Evolutionary conservation across 2,797 vertebrate species (phyloP), one percentile per base, ranked within the genome.

Genomic region (Odontamblyopus rebecca): DNA sequence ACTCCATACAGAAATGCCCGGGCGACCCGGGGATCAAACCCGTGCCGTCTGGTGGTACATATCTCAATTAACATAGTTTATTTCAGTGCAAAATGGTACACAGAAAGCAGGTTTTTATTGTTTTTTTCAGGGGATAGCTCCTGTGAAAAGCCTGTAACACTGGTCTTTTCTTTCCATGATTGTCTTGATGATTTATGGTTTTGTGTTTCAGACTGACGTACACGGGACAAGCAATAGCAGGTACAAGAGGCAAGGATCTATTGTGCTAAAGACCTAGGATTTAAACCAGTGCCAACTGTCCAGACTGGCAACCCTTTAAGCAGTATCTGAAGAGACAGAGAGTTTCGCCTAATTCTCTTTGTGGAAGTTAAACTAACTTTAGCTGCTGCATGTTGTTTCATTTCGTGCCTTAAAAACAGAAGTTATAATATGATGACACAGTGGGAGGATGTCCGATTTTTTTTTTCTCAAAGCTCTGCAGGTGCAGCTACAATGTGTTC

Each of bases 141-240:
- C 12, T 26, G n/a, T 57, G 4, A 13, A 57, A 57, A 26, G 9
- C 23, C 26, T 57, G 23, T 27, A 60, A 60, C 32, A 61, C 56
- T 50, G 51, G 9, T 57, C 54, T 57, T 26, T 70, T 68, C 41
- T 65, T 51, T 69, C 12, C 6, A 35, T 38, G 32, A 80, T 74
- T 64, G 68, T 78, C 63, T 76, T 66, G 69, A 57, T 60, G 57
- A 61, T 30, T 61, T 18, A 61, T 74, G 7, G 61, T 5, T 67
- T 6, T 66, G 35, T 70, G 67, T 61, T 48, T 59, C 76, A 94
- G 96, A 92, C 92, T 15, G 95, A 97, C 75, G 51, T 97, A 51
- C 89, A 95, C 26, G 96, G 96, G 72, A 90, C 85, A 11, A 96
- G 96, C 68, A 89, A 75, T 51, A 96, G 93, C 76, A 92, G 9